Evolutionary conservation across 2,113 vertebrate species (phyloP).

Genomic region (Furnarius figulus): DNA sequence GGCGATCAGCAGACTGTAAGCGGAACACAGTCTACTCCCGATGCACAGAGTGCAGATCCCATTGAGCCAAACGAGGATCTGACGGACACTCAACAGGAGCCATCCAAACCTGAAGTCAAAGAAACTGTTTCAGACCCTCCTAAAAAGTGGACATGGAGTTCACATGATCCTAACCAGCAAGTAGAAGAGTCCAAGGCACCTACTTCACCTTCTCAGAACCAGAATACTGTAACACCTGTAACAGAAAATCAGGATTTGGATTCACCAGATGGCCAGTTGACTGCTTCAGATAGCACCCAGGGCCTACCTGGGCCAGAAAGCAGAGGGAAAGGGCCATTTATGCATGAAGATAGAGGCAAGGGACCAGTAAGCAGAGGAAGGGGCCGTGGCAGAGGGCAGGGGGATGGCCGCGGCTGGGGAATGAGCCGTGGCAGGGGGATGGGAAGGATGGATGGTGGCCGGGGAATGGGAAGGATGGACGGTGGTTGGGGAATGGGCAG

Average conservation of each 20-base stretch:
- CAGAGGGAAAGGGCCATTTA: slow-evolving; percentile 59
- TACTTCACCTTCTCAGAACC: slow-evolving; percentile 50
- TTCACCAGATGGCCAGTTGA: slow-evolving; percentile 51
- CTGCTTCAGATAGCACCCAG: slow-evolving; percentile 69
- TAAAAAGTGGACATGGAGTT: slow-evolving; percentile 76
- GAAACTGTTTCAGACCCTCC: slow-evolving; percentile 67
- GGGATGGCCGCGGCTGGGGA: slow-evolving; percentile 71
- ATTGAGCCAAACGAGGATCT: slow-evolving; percentile 67
- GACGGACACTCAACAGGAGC: slow-evolving; percentile 68
- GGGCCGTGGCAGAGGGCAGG: slow-evolving; percentile 72
- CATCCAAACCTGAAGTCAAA: slow-evolving; percentile 70
- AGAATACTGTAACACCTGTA: slow-evolving; percentile 43
- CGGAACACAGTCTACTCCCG: slow-evolving; percentile 61
- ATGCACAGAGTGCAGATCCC: slow-evolving; percentile 56
- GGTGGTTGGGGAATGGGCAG: slow-evolving; percentile 69
- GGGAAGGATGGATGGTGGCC: slow-evolving; percentile 68
- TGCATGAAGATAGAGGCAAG: slow-evolving; percentile 69
- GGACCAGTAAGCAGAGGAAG: slow-evolving; percentile 71
- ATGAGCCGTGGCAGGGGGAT: slow-evolving; percentile 55
- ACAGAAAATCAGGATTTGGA: slow-evolving; percentile 70
- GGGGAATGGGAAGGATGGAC: slow-evolving; percentile 64
- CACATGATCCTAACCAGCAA: slow-evolving; percentile 71
- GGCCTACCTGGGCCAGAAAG: slow-evolving; percentile 46
- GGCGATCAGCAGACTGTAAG: slow-evolving; percentile 64
- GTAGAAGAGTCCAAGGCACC: slow-evolving; percentile 74